These are phyloP conservation scores for Nomia melanderi DNA, from an alignment of 1,140 invertebrate genomes.

Conservation along the genomic window DNA sequence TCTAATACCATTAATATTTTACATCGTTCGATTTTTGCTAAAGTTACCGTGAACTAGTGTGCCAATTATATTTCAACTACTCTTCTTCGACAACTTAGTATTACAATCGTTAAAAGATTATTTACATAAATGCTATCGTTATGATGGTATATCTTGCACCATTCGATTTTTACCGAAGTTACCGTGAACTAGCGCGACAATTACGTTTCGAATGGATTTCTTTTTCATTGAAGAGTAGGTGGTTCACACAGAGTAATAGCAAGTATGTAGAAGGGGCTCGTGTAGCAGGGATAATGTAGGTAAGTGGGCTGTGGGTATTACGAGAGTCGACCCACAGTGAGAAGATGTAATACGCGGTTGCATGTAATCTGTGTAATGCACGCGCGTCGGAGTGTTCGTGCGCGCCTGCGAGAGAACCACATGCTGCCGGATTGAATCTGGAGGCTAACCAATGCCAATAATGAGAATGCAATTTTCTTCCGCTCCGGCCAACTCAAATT, in stretches of 20 bases:
- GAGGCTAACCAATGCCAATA: slow-evolving; percentile 46
- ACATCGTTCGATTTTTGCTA: too few species aligned
- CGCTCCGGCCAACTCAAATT: slow-evolving; percentile 21
- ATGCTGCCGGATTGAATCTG: slow-evolving; percentile 44
- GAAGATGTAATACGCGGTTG: slow-evolving; percentile 59
- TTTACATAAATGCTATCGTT: too few species aligned
- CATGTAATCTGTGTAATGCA: slow-evolving; percentile 50
- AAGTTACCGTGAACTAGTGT: too few species aligned
- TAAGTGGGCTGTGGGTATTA: slow-evolving; percentile 79
- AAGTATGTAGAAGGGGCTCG: slow-evolving; percentile 6
- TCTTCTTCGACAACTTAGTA: too few species aligned
- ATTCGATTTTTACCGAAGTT: not conserved
- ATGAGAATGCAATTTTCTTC: slow-evolving; percentile 43
- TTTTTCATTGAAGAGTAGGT: slow-evolving; percentile 35
- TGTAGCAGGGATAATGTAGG: slow-evolving; percentile 75
- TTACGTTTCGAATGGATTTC: slow-evolving; percentile 3
- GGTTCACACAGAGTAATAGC: slow-evolving; percentile 31
- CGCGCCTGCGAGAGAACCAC: not conserved
- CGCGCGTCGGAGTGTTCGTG: not conserved
- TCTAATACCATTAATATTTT: too few species aligned
- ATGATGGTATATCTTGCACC: too few species aligned
- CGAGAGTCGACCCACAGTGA: slow-evolving; percentile 67
- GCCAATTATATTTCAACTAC: too few species aligned
- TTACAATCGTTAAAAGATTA: too few species aligned
- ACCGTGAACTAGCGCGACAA: not conserved